phyloP scores from a whole-genome alignment of 2,888 invertebrate species.

The Busseola fusca region DNA sequence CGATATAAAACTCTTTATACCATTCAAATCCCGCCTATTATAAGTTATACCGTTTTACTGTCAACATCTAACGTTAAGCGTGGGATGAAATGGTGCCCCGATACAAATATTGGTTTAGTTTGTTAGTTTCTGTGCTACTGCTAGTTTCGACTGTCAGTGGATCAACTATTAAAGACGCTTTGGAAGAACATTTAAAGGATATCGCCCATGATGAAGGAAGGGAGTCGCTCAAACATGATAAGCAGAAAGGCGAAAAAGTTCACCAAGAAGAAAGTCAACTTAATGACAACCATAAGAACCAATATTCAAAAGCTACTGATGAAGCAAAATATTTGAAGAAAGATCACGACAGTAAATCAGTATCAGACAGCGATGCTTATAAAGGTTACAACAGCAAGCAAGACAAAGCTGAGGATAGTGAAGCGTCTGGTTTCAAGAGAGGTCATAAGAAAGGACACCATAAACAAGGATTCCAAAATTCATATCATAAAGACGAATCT shows the following conservation, averaged over 20 bases:
- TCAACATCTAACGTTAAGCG: slow-evolving; percentile 64
- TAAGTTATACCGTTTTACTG: slow-evolving; percentile 64
- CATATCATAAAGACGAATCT: slow-evolving; percentile 92
- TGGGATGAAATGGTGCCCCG: slow-evolving; percentile 81
- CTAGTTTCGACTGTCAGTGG: slow-evolving; percentile 72
- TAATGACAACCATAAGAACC: slow-evolving; percentile 83
- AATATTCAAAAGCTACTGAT: slow-evolving; percentile 83
- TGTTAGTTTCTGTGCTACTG: slow-evolving; percentile 72
- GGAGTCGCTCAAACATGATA: slow-evolving; percentile 82
- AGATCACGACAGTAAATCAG: slow-evolving; percentile 83
- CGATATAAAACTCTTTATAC: slow-evolving; percentile 84
- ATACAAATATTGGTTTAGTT: slow-evolving; percentile 69
- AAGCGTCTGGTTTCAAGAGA: slow-evolving; percentile 81
- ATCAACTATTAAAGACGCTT: slow-evolving; percentile 82
- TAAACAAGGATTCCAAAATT: slow-evolving; percentile 91
- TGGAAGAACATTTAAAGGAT: slow-evolving; percentile 86
- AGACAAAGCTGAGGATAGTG: slow-evolving; percentile 83
- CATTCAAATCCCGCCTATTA: slow-evolving; percentile 75
- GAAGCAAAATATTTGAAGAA: slow-evolving; percentile 85
- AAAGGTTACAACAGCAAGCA: slow-evolving; percentile 82
- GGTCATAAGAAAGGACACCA: slow-evolving; percentile 92
- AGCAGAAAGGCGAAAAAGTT: slow-evolving; percentile 84
- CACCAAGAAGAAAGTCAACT: slow-evolving; percentile 82
- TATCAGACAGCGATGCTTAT: slow-evolving; percentile 82
- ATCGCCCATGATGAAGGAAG: slow-evolving; percentile 80